Conservation (phyloP, 2,113 vertebrate species). For the Oncorhynchus kisutch region DNA sequence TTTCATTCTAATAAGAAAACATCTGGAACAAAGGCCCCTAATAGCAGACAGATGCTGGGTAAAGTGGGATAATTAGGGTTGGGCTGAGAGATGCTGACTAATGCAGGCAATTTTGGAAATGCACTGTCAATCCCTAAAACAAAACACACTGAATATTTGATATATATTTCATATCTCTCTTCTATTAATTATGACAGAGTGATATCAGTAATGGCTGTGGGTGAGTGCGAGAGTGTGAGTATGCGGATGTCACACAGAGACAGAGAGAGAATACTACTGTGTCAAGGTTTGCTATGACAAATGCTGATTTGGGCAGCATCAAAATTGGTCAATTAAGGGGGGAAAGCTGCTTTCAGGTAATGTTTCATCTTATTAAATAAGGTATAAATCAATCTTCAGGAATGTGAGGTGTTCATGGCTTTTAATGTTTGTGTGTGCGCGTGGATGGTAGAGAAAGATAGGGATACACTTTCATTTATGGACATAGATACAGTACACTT, state of each 20-base stretch:
- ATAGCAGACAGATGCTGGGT: slow-evolving; percentile 76
- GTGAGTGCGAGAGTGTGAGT: not conserved
- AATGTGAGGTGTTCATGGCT: slow-evolving; percentile 45
- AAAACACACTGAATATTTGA: slow-evolving; percentile 69
- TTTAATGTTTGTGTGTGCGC: slow-evolving; percentile 32
- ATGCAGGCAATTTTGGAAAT: slow-evolving; percentile 54
- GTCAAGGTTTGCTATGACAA: slow-evolving; percentile 58
- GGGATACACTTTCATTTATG: not conserved
- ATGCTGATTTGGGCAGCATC: slow-evolving; percentile 63
- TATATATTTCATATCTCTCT: slow-evolving; percentile 20
- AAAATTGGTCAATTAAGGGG: slow-evolving; percentile 66
- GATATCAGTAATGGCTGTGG: slow-evolving; percentile 27
- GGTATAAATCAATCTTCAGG: slow-evolving; percentile 67
- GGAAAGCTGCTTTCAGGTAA: slow-evolving; percentile 68
- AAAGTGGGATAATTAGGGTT: slow-evolving; percentile 69
- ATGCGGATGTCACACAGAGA: slow-evolving; percentile 14
- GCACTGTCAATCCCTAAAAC: slow-evolving; percentile 56
- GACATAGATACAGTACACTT: not conserved
- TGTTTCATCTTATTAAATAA: slow-evolving; percentile 70
- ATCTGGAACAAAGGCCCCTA: slow-evolving; percentile 76
- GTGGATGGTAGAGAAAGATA: not conserved
- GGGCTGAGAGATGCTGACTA: slow-evolving; percentile 62
- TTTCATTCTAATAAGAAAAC: slow-evolving; percentile 74
- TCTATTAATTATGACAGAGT: slow-evolving; percentile 53
- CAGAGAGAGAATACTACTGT: slow-evolving; percentile 44